Evolutionary conservation across 1,140 invertebrate species (phyloP).

Genomic region (Drosophila rufa): DNA sequence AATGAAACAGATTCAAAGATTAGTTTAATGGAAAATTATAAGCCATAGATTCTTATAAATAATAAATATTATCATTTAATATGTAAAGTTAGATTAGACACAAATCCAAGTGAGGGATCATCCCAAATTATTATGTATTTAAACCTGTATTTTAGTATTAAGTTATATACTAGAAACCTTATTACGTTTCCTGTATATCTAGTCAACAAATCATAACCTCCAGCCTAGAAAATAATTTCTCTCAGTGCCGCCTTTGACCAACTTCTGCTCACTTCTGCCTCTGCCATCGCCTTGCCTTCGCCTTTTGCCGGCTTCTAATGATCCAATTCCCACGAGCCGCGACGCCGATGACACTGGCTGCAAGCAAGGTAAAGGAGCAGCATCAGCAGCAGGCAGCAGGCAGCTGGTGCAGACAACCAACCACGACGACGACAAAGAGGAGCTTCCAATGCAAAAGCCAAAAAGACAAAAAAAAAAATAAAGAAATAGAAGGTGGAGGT

Average conservation of each 20-base stretch:
- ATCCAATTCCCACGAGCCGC: slow-evolving; percentile 81
- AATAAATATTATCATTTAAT: too few relatives aligned
- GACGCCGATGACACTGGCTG: slow-evolving; percentile 81
- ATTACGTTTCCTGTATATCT: too few relatives aligned
- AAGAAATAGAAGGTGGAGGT: slow-evolving; percentile 81
- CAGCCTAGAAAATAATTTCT: slow-evolving; percentile 1
- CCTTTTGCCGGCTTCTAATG: slow-evolving; percentile 77
- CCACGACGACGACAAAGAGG: slow-evolving; percentile 66
- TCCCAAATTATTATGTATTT: too few relatives aligned
- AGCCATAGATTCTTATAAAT: too few relatives aligned
- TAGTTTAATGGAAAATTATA: too few relatives aligned
- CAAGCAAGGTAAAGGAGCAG: slow-evolving; percentile 67
- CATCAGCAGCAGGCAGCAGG: slow-evolving; percentile 29
- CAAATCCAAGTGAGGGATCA: too few relatives aligned
- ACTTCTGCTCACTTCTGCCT: slow-evolving; percentile 72
- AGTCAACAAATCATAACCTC: not conserved
- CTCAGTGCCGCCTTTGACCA: slow-evolving; percentile 65
- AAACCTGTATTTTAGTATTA: too few relatives aligned
- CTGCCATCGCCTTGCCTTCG: slow-evolving; percentile 49
- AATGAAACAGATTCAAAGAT: not conserved
- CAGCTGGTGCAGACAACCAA: slow-evolving; percentile 64
- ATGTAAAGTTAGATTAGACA: too few relatives aligned
- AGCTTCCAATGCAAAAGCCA: slow-evolving; percentile 68
- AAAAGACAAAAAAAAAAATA: slow-evolving; percentile 20
- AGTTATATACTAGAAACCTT: too few relatives aligned